Percentiles rank a stretch among this genome's conserved stretches.
Evolutionary conservation across 2,113 vertebrate genomes (phyloP).

Genomic region (Paraplagusia blochii): DNA sequence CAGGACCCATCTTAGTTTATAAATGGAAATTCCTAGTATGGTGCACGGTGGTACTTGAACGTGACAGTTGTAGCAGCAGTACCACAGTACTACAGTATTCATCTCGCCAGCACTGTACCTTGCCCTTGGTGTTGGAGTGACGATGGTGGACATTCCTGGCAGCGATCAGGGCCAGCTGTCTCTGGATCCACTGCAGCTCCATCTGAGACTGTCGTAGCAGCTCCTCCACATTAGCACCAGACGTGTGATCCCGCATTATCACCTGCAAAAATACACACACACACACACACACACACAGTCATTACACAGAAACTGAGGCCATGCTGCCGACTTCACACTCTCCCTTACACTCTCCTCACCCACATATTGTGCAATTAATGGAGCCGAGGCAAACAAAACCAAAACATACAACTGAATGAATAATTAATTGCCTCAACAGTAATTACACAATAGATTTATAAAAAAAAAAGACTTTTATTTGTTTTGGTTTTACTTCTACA

Average conservation of each 20-base stretch:
- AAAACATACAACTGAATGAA: constrained; percentile 1
- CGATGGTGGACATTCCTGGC: constrained; percentile 58
- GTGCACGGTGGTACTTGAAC: too few relatives aligned
- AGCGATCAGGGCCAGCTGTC: constrained; percentile 70
- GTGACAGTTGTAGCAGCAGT: neutral
- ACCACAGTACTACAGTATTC: constrained; percentile 3
- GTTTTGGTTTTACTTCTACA: too few relatives aligned
- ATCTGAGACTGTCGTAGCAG: constrained; percentile 74
- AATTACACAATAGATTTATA: too few relatives aligned
- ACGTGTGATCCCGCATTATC: constrained; percentile 67
- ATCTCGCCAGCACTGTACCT: constrained; percentile 68
- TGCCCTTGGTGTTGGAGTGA: constrained; percentile 53
- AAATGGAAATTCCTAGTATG: too few relatives aligned
- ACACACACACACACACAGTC: neutral
- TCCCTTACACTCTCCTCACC: neutral
- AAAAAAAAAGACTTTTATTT: too few relatives aligned
- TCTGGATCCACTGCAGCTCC: constrained; percentile 79
- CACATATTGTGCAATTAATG: neutral
- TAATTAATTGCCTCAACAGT: neutral
- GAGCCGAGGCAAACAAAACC: neutral
- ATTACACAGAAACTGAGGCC: constrained; percentile 23
- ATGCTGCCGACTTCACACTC: constrained; percentile 9
- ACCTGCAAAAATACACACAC: constrained; percentile 54
- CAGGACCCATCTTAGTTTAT: too few relatives aligned
- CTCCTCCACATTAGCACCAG: constrained; percentile 56